A percentile compares a stretch with the other conserved stretches of the same genome.
Conservation (phyloP, 1,140 invertebrate species). For the Odontomachus brunneus region DNA sequence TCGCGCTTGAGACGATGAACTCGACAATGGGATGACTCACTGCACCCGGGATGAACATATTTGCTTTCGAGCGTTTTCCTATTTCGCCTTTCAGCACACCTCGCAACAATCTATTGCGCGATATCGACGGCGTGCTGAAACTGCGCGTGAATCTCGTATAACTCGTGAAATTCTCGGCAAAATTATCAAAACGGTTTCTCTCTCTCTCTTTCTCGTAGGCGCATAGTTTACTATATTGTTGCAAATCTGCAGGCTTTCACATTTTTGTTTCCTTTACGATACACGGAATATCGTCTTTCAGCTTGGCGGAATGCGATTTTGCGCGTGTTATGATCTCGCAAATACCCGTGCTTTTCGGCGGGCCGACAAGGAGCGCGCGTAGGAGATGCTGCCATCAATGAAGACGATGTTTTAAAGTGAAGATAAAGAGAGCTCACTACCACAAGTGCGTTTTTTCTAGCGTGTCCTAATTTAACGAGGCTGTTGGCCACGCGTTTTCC, state of each 20-base stretch:
- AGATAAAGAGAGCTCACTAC: too few species aligned
- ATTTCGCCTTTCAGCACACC: conserved; percentile 43
- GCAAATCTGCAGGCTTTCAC: background rate
- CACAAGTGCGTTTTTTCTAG: background rate
- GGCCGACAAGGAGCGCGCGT: too few species aligned
- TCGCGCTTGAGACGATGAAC: conserved; percentile 32
- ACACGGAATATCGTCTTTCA: background rate
- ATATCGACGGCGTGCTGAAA: conserved; percentile 49
- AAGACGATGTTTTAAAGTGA: too few species aligned
- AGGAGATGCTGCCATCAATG: too few species aligned
- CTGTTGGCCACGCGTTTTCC: background rate
- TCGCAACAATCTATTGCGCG: conserved; percentile 35
- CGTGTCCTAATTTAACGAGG: background rate
- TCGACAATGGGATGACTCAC: conserved; percentile 48
- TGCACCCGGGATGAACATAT: conserved; percentile 39
- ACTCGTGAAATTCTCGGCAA: background rate
- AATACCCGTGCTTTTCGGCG: too few species aligned
- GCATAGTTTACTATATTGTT: too few species aligned
- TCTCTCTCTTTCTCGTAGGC: too few species aligned
- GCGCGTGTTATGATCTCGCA: background rate
- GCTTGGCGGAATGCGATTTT: background rate
- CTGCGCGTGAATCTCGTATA: background rate
- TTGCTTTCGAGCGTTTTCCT: conserved; percentile 51
- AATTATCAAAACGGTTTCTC: conserved; percentile 34
- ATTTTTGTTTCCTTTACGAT: background rate